Conservation (phyloP, 2,888 invertebrate species). For the Drosophila flavopinicola region DNA sequence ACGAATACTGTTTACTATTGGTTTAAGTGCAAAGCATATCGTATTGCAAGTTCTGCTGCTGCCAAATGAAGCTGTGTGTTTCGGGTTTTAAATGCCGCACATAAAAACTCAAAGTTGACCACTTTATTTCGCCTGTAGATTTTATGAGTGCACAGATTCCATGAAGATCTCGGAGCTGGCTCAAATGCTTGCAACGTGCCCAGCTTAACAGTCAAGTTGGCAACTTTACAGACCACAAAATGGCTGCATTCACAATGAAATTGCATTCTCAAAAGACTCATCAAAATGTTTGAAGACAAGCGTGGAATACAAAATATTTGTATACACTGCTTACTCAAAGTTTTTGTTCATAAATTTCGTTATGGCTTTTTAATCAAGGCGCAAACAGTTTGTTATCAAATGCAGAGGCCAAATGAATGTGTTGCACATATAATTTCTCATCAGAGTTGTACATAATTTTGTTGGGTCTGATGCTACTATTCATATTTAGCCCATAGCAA, state of each 20-base stretch:
- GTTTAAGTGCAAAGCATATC: conserved; percentile 2
- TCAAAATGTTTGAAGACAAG: conserved; percentile 12
- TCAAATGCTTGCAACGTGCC: conserved; percentile 30
- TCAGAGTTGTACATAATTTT: no score
- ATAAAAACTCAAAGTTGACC: conserved; percentile 59
- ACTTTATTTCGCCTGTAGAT: conserved; percentile 51
- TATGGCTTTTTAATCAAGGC: neutral
- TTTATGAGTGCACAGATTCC: conserved; percentile 63
- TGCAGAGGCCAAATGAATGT: no score
- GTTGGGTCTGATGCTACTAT: no score
- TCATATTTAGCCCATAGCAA: conserved; percentile 12
- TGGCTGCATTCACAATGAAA: conserved; percentile 18
- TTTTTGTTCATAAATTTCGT: neutral
- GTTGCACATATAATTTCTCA: no score
- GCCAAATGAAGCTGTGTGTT: neutral
- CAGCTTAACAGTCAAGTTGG: conserved; percentile 17
- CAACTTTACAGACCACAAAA: conserved; percentile 19
- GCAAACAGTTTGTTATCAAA: no score
- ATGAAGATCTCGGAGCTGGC: conserved; percentile 23
- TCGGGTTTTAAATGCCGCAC: conserved; percentile 19
- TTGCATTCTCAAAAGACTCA: conserved; percentile 14
- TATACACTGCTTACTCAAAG: neutral
- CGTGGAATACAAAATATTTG: conserved; percentile 18
- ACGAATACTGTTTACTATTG: neutral
- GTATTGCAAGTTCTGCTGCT: neutral